Conservation (phyloP, 2,797 vertebrate species). For the Alca torda region DNA sequence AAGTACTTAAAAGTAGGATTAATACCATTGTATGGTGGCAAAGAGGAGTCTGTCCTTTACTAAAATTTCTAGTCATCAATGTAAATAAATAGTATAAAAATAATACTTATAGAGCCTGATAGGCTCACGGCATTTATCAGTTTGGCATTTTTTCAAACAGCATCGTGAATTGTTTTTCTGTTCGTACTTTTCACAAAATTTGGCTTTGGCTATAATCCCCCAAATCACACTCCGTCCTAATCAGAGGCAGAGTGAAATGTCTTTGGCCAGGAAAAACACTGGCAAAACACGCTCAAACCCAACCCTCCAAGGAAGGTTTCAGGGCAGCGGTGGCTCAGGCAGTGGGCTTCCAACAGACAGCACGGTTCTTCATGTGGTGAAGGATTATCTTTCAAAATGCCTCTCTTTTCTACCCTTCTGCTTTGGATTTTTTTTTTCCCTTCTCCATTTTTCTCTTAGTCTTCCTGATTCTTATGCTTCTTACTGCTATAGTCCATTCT, state of each 20-base stretch:
- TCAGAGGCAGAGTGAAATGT: not conserved
- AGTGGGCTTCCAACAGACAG: not conserved
- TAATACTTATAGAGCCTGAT: not conserved
- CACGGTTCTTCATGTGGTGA: not conserved
- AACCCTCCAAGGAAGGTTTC: not conserved
- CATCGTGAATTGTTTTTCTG: fast-evolving
- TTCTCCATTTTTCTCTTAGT: not conserved
- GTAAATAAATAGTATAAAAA: not conserved
- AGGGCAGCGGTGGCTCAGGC: fast-evolving
- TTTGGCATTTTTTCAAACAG: not conserved
- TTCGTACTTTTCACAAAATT: not conserved
- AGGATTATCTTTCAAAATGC: not conserved
- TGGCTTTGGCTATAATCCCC: not conserved
- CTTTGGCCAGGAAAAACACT: fast-evolving
- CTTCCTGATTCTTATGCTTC: not conserved
- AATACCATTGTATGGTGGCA: not conserved
- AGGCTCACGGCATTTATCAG: not conserved
- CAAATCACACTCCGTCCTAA: fast-evolving
- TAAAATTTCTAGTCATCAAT: not conserved
- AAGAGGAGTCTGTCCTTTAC: not conserved
- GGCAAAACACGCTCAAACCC: not conserved
- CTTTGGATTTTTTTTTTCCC: not conserved
- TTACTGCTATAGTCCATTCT: not conserved
- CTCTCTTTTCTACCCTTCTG: not conserved
- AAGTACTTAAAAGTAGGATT: not conserved